phyloP scores from a whole-genome alignment of 1,140 invertebrate species.

The Galleria mellonella region DNA sequence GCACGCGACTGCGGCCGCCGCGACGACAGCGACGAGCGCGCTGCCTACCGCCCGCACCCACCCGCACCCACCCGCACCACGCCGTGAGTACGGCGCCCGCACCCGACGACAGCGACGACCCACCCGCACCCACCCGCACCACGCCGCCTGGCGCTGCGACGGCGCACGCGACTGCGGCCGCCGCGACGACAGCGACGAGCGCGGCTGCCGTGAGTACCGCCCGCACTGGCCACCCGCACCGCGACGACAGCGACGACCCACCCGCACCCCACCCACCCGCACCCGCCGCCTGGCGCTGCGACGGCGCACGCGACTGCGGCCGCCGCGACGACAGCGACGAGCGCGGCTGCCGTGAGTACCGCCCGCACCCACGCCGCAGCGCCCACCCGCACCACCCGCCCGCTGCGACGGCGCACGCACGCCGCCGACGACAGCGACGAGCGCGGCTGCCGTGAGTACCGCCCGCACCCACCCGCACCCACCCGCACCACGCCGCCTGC shows the following conservation, averaged over 20 bases:
- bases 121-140: conserved; percentile 28
- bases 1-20: conserved; percentile 84
- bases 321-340: neutral
- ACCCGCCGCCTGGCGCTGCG: no score
- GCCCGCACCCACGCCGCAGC: conserved; percentile 57
- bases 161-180: conserved; percentile 75
- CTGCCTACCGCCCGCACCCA: conserved; percentile 86
- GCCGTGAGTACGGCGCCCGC: conserved; percentile 49
- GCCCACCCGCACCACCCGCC: conserved; percentile 41
- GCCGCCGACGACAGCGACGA: conserved; percentile 82
- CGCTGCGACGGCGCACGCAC: conserved; percentile 67
- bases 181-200: neutral
- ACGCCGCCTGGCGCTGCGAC: no score
- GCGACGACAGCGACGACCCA: conserved; percentile 87
- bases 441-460: conserved; percentile 78
- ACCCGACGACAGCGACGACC: conserved; percentile 86
- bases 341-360: conserved; percentile 6
- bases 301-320: no score
- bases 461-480: conserved; percentile 5
- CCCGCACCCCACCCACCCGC: no score
- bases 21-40: conserved; percentile 85
- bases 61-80: conserved; percentile 75
- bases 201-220: no score
- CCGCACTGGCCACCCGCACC: conserved; percentile 71
- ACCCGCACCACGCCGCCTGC: neutral